These are phyloP conservation scores for Phyto melanocephala DNA, from an alignment of 2,888 invertebrate genomes.

Conservation along the genomic window DNA sequence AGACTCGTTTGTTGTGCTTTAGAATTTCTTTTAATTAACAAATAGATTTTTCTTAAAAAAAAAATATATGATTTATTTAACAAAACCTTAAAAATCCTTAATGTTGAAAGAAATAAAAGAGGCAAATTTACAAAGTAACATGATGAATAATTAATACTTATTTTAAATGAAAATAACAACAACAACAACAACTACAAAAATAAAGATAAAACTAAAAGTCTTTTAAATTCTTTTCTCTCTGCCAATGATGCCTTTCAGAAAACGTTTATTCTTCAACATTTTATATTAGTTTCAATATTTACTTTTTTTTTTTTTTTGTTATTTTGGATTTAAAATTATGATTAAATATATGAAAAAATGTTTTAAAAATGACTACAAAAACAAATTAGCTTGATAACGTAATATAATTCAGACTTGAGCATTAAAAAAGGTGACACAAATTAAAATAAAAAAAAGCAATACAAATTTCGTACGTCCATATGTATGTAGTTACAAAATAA, in stretches of 20 bases:
- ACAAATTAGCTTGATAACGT: neutral
- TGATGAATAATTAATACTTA: slow-evolving; percentile 61
- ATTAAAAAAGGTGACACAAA: slow-evolving; percentile 8
- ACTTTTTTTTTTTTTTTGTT: neutral
- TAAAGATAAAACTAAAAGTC: slow-evolving; percentile 52
- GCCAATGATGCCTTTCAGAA: slow-evolving; percentile 24
- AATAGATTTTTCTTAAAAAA: slow-evolving; percentile 3
- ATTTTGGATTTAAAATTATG: neutral
- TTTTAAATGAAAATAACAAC: slow-evolving; percentile 17
- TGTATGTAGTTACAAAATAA: neutral
- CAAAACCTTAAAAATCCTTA: slow-evolving; percentile 47
- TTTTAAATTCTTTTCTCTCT: slow-evolving; percentile 45
- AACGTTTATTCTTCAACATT: neutral
- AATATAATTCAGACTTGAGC: slow-evolving; percentile 57
- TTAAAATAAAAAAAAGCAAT: neutral
- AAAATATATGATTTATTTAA: slow-evolving; percentile 6
- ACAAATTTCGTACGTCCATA: neutral
- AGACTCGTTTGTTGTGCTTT: neutral
- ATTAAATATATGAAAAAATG: slow-evolving; percentile 16
- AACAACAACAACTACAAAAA: neutral
- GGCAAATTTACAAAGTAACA: slow-evolving; percentile 34
- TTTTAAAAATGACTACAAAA: slow-evolving; percentile 3
- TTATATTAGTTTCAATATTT: neutral
- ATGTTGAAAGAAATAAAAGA: slow-evolving; percentile 11
- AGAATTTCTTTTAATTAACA: slow-evolving; percentile 19